Conservation (phyloP, 2,797 vertebrate genomes). For the Podargus strigoides region DNA sequence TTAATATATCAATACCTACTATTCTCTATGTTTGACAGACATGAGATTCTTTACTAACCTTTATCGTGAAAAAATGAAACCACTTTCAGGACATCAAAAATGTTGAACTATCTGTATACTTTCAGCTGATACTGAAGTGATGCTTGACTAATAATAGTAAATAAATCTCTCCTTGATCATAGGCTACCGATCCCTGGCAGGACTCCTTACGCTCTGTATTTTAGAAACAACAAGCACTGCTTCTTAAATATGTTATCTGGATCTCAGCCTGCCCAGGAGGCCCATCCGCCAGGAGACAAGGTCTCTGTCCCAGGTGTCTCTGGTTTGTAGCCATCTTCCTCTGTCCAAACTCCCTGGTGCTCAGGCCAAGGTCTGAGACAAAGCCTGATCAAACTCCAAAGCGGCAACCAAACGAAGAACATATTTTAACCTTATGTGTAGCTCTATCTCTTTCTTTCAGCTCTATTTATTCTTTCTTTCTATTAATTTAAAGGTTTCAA, state of each 20-base stretch:
- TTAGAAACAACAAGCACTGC: background rate
- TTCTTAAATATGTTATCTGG: background rate
- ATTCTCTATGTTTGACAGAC: background rate
- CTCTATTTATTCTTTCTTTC: background rate
- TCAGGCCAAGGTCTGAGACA: background rate
- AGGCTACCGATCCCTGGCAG: background rate
- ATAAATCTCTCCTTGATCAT: background rate
- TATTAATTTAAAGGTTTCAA: background rate
- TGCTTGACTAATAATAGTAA: background rate
- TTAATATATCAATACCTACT: background rate
- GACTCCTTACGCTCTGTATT: fast-evolving
- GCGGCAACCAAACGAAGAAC: background rate
- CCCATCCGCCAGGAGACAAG: background rate
- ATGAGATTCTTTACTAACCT: background rate
- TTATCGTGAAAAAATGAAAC: background rate
- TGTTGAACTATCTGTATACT: background rate
- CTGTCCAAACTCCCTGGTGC: background rate
- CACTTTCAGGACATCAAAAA: background rate
- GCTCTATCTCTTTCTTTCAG: background rate
- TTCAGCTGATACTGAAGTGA: background rate
- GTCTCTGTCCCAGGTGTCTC: no score
- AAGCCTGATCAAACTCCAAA: background rate
- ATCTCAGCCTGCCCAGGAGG: background rate
- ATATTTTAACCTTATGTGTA: no score
- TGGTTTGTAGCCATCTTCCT: background rate